These are phyloP conservation scores for Platalea minor DNA, from an alignment of 2,797 vertebrate genomes.

Conservation along the genomic window DNA sequence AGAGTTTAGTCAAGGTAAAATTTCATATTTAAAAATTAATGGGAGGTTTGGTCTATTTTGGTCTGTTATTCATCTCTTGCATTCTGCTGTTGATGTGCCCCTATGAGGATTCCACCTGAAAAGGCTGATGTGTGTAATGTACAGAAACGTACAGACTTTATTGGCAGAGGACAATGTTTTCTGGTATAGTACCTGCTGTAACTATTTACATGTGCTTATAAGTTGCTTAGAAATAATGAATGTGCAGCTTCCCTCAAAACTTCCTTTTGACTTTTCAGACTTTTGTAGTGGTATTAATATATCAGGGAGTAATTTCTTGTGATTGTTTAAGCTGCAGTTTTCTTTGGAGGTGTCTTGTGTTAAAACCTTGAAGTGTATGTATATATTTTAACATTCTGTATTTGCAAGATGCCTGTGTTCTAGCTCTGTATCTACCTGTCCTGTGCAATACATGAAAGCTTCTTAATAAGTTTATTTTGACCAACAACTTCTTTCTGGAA, in stretches of 20 bases:
- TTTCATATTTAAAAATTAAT: neutral
- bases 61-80: neutral
- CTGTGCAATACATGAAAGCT: neutral
- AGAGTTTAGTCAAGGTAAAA: conserved; percentile 83
- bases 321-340: neutral
- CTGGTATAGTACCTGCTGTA: neutral
- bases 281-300: neutral
- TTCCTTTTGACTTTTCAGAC: neutral
- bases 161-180: neutral
- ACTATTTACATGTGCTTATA: neutral
- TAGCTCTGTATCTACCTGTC: neutral
- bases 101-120: neutral
- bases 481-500: neutral
- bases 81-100: neutral
- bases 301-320: neutral
- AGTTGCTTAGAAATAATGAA: neutral
- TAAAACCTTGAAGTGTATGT: neutral
- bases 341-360: neutral
- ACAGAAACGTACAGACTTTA: neutral
- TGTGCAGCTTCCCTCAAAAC: neutral
- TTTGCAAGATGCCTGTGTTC: neutral
- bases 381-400: neutral
- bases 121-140: neutral
- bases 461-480: neutral
- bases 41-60: neutral